These are phyloP conservation scores for Lutraria rhynchaena DNA, from an alignment of 1,140 invertebrate species.

Conservation along the genomic window DNA sequence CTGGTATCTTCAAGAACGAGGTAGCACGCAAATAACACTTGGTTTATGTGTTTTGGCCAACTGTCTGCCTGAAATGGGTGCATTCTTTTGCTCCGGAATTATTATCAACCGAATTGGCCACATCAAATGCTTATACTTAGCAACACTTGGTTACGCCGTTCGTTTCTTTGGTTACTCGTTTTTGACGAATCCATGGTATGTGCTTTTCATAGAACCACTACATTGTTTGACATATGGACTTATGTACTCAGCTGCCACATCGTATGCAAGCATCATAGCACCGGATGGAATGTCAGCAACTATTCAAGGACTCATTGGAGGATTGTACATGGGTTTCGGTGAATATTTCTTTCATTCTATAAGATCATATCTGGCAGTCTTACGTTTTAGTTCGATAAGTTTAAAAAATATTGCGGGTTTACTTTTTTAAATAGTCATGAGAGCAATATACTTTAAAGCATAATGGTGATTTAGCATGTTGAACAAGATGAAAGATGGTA, in stretches of 20 bases:
- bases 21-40: slow-evolving; percentile 90
- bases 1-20: slow-evolving; percentile 89
- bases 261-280: slow-evolving; percentile 92
- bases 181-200: slow-evolving; percentile 87
- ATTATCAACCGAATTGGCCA: slow-evolving; percentile 93
- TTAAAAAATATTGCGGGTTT: too few species aligned
- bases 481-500: too few species aligned
- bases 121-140: slow-evolving; percentile 90
- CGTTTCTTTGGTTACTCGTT: slow-evolving; percentile 93
- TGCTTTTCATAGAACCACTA: slow-evolving; percentile 91
- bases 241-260: slow-evolving; percentile 94
- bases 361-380: too few species aligned
- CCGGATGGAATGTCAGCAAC: slow-evolving; percentile 93
- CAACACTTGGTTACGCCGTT: slow-evolving; percentile 89
- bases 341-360: slow-evolving; percentile 56
- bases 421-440: too few species aligned
- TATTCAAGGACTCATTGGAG: slow-evolving; percentile 91
- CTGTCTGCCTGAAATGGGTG: slow-evolving; percentile 92
- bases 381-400: too few species aligned
- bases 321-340: slow-evolving; percentile 84
- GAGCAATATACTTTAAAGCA: too few species aligned
- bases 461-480: too few species aligned
- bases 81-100: slow-evolving; percentile 89
- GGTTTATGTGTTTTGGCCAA: slow-evolving; percentile 91
- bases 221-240: slow-evolving; percentile 94